These are phyloP conservation scores for Aviceda subcristata DNA, from an alignment of 2,113 vertebrate genomes.

Conservation along the genomic window DNA sequence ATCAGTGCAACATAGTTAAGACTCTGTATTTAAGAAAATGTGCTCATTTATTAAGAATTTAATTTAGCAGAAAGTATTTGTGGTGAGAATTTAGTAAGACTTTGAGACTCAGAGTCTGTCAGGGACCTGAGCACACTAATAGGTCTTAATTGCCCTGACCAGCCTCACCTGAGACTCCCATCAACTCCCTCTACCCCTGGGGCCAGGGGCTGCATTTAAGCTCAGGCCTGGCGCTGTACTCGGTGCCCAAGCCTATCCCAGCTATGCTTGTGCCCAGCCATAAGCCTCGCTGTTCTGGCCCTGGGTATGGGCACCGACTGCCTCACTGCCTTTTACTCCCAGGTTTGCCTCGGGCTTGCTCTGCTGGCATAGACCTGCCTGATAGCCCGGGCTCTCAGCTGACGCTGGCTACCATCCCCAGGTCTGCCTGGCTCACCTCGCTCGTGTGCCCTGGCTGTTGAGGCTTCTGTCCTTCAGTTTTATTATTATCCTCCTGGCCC, in stretches of 20 bases:
- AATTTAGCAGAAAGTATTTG: not conserved
- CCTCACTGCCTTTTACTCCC: not conserved
- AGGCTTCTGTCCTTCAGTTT: not conserved
- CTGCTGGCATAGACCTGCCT: not conserved
- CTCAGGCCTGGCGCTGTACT: rapidly evolving
- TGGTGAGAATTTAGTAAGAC: not conserved
- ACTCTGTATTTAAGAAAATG: not conserved
- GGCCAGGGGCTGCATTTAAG: not conserved
- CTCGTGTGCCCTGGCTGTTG: not conserved
- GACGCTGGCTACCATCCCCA: not conserved
- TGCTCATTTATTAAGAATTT: not conserved
- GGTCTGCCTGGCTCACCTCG: not conserved
- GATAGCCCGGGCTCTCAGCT: not conserved
- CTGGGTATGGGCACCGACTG: not conserved
- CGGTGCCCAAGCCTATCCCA: not conserved
- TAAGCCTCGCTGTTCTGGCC: too few species aligned
- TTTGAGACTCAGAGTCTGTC: not conserved
- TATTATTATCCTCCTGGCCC: not conserved
- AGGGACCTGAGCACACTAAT: not conserved
- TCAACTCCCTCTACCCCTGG: too few species aligned
- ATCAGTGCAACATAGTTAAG: not conserved
- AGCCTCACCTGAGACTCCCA: not conserved
- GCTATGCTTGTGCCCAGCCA: not conserved
- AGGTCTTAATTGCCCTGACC: not conserved
- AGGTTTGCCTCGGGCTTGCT: not conserved